phyloP scores from a whole-genome alignment of 2,888 invertebrate genomes.

The Atrina japonica region DNA sequence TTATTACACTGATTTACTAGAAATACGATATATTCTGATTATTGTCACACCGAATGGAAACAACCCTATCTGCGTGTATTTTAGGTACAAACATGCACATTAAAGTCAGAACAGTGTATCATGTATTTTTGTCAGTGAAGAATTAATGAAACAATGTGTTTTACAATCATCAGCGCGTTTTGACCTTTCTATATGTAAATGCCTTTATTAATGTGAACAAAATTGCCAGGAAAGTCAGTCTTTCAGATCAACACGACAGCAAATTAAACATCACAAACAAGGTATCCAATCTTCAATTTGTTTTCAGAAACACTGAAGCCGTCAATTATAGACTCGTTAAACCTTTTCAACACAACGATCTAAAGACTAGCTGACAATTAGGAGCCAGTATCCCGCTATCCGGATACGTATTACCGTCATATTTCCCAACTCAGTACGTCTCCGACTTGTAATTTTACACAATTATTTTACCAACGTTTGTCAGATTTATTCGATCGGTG shows the following conservation, averaged over 20 bases:
- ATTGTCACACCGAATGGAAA: no score
- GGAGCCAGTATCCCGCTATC: background rate
- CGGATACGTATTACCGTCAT: background rate
- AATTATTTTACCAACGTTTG: background rate
- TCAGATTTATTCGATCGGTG: background rate
- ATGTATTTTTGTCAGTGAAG: no score
- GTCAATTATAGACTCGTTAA: slow-evolving; percentile 7
- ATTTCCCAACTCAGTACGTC: background rate
- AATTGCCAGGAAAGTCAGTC: background rate
- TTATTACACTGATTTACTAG: no score
- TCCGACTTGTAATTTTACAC: slow-evolving; percentile 9
- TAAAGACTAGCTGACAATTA: background rate
- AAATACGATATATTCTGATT: no score
- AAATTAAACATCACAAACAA: slow-evolving; percentile 6
- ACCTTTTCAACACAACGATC: background rate
- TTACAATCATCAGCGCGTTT: background rate
- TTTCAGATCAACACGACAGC: background rate
- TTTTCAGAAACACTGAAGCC: background rate
- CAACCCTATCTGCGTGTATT: no score
- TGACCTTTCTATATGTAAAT: background rate
- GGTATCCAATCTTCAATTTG: slow-evolving; percentile 7
- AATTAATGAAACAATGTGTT: background rate
- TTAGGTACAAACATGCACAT: no score
- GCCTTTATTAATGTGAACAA: slow-evolving; percentile 1
- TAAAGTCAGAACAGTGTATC: no score